phyloP scores from a whole-genome alignment of 2,113 vertebrate species.

The Triplophysa dalaica region DNA sequence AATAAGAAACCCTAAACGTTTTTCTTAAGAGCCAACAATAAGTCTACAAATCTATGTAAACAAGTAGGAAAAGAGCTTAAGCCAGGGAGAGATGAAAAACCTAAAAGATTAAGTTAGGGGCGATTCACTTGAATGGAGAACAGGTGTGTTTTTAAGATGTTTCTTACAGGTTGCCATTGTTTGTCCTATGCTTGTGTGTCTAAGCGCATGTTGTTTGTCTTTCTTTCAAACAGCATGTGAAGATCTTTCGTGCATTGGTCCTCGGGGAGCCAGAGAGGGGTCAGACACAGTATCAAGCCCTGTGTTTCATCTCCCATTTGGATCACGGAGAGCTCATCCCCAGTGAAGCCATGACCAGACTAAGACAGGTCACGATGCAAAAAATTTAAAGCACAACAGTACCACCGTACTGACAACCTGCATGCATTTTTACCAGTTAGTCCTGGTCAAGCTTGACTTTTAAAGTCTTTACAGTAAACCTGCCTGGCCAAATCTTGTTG shows the following conservation, averaged over 20 bases:
- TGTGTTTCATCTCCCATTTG: slow-evolving; percentile 90
- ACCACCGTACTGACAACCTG: not conserved
- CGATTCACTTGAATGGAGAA: too few relatives aligned
- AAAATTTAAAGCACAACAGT: not conserved
- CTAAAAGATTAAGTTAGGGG: too few relatives aligned
- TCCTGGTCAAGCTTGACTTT: too few relatives aligned
- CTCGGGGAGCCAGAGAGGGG: slow-evolving; percentile 94
- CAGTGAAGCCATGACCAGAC: slow-evolving; percentile 94
- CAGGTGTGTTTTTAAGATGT: too few relatives aligned
- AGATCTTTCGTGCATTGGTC: slow-evolving; percentile 93
- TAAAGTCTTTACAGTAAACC: too few relatives aligned
- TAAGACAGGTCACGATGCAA: slow-evolving; percentile 81
- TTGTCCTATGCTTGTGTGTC: not conserved
- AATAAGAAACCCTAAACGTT: too few relatives aligned
- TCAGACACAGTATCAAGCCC: slow-evolving; percentile 92
- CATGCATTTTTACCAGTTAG: not conserved
- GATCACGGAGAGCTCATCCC: slow-evolving; percentile 93
- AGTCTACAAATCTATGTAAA: too few relatives aligned
- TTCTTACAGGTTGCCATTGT: not conserved
- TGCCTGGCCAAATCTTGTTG: too few relatives aligned
- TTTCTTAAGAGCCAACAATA: too few relatives aligned
- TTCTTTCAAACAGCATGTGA: slow-evolving; percentile 81
- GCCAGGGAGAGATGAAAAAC: too few relatives aligned
- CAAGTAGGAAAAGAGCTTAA: too few relatives aligned
- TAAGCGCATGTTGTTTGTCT: not conserved